Conservation (phyloP, 1,140 invertebrate species). For the Drosophila varians region DNA sequence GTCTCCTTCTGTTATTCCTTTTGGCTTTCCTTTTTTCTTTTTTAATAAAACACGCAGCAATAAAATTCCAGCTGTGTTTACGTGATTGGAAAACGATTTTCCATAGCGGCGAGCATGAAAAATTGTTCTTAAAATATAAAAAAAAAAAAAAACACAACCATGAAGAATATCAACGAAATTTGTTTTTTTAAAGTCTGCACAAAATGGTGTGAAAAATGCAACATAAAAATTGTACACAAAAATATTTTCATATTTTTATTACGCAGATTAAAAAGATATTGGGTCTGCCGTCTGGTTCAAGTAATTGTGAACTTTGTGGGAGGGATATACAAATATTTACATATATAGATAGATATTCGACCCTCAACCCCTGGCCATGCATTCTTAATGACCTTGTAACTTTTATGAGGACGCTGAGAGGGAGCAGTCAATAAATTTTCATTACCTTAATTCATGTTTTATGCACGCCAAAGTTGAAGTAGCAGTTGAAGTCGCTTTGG, state of each 20-base stretch:
- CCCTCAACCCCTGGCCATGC: slow-evolving; percentile 7
- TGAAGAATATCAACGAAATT: slow-evolving; percentile 20
- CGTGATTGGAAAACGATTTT: slow-evolving; percentile 80
- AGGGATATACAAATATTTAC: not conserved
- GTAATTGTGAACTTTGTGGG: slow-evolving; percentile 39
- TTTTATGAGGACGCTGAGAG: slow-evolving; percentile 59
- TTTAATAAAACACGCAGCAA: slow-evolving; percentile 74
- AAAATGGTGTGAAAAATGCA: slow-evolving; percentile 52
- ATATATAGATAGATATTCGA: not conserved
- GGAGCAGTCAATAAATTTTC: slow-evolving; percentile 74
- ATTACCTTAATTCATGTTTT: slow-evolving; percentile 78
- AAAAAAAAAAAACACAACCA: slow-evolving; percentile 4
- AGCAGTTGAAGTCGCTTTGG: slow-evolving; percentile 30
- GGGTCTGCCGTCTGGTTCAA: slow-evolving; percentile 1
- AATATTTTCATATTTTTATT: slow-evolving; percentile 66
- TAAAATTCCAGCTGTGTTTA: slow-evolving; percentile 81
- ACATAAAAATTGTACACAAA: slow-evolving; percentile 14
- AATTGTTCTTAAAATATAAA: slow-evolving; percentile 39
- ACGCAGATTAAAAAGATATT: slow-evolving; percentile 62
- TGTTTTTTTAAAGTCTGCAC: slow-evolving; percentile 26
- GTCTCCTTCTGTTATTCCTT: slow-evolving; percentile 34
- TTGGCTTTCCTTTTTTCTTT: slow-evolving; percentile 22
- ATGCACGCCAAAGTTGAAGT: slow-evolving; percentile 58
- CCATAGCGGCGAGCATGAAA: slow-evolving; percentile 69
- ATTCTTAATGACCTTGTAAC: slow-evolving; percentile 62